A percentile compares a stretch with the other conserved stretches of the same genome.
phyloP scores from a whole-genome alignment of 92 coral and sea anemone genomes.

The Heteractis magnifica region DNA sequence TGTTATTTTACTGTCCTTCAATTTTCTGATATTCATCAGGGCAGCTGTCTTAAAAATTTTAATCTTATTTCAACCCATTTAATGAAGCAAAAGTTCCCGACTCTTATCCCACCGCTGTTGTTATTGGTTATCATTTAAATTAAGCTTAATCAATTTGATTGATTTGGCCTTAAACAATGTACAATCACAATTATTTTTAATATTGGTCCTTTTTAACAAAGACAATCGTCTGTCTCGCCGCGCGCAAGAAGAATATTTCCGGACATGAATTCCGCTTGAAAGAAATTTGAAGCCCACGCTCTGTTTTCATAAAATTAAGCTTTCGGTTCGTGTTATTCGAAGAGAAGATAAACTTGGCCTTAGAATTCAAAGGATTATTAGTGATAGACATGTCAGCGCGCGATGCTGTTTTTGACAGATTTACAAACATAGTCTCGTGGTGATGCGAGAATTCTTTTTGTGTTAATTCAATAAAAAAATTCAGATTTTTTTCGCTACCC shows the following conservation, averaged over 20 bases:
- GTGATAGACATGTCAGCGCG: background rate
- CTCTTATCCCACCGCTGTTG: background rate
- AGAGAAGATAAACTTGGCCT: background rate
- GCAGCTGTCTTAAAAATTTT: background rate
- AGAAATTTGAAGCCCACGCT: background rate
- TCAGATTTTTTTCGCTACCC: background rate
- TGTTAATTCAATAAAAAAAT: background rate
- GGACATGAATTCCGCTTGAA: slow-evolving; percentile 3
- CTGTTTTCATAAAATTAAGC: background rate
- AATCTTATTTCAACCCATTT: background rate
- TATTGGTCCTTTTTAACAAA: background rate
- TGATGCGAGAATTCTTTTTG: background rate
- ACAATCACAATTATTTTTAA: background rate
- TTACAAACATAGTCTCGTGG: background rate
- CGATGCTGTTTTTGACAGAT: background rate
- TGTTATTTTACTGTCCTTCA: background rate
- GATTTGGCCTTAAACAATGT: slow-evolving; percentile 3
- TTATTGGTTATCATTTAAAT: slow-evolving; percentile 4
- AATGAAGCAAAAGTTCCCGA: slow-evolving; percentile 2
- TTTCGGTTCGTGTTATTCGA: background rate
- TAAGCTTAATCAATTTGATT: slow-evolving; percentile 10
- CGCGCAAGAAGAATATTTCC: slow-evolving; percentile 4
- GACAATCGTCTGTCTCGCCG: background rate
- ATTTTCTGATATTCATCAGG: background rate
- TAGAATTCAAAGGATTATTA: background rate